Conservation (phyloP, 2,113 vertebrate species). For the Kryptolebias marmoratus region DNA sequence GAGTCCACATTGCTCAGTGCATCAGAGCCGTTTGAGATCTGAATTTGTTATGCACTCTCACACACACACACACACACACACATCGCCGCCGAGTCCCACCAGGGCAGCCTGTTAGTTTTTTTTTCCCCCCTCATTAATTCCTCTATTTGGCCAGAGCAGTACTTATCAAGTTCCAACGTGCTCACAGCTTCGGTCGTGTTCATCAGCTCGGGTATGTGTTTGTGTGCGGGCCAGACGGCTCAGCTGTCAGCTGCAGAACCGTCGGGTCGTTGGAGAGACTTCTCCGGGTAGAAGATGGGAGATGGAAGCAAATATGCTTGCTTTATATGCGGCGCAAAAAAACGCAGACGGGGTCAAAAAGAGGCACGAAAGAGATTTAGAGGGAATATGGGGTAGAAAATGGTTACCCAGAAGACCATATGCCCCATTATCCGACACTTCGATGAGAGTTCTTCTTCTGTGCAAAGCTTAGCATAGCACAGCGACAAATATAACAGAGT, state of each 20-base stretch:
- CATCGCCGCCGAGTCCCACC: conserved; percentile 22
- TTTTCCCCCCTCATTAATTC: conserved; percentile 54
- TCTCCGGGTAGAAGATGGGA: conserved; percentile 34
- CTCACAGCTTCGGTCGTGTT: conserved; percentile 43
- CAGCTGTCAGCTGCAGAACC: conserved; percentile 46
- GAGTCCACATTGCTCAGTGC: background rate
- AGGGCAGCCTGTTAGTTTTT: conserved; percentile 33
- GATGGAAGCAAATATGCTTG: background rate
- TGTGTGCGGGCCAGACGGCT: conserved; percentile 24
- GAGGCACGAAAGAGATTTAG: conserved; percentile 58
- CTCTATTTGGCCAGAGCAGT: conserved; percentile 47
- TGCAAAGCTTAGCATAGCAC: conserved; percentile 26
- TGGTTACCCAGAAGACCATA: conserved; percentile 49
- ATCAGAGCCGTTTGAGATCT: conserved; percentile 21
- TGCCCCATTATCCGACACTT: conserved; percentile 56
- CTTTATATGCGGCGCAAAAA: conserved; percentile 31
- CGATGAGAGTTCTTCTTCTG: conserved; percentile 23
- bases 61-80: conserved; percentile 5
- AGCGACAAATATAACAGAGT: conserved; percentile 21
- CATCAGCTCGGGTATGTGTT: conserved; percentile 11
- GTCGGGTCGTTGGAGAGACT: conserved; percentile 40
- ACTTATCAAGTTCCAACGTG: conserved; percentile 41
- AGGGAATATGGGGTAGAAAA: conserved; percentile 59
- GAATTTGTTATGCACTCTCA: conserved; percentile 11
- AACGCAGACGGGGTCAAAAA: conserved; percentile 31